These are phyloP conservation scores for Actinostola sp. DNA, from an alignment of 92 coral and sea anemone genomes.

Conservation along the genomic window DNA sequence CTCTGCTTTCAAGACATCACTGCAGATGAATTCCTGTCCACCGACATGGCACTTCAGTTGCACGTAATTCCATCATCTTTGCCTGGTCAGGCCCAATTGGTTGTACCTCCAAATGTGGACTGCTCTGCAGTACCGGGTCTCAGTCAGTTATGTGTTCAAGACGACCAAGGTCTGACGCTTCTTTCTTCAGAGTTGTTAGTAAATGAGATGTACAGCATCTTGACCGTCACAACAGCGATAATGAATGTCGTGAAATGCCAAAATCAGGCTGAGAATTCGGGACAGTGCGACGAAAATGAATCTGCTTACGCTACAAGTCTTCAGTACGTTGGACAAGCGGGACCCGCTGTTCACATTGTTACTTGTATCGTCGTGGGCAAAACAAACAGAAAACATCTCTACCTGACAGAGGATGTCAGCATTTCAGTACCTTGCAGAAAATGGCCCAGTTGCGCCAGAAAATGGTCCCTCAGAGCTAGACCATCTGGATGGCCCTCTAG, in stretches of 20 bases:
- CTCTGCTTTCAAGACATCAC: slow-evolving; percentile 52
- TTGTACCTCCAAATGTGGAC: slow-evolving; percentile 24
- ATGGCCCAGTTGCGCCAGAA: slow-evolving; percentile 66
- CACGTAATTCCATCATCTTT: slow-evolving; percentile 22
- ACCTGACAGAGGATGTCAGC: slow-evolving; percentile 63
- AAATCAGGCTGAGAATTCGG: slow-evolving; percentile 8
- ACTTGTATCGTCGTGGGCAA: slow-evolving; percentile 41
- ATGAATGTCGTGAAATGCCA: slow-evolving; percentile 36
- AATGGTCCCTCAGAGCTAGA: slow-evolving; percentile 49
- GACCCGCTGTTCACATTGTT: slow-evolving; percentile 61
- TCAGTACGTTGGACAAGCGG: slow-evolving; percentile 63
- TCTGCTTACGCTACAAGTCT: slow-evolving; percentile 19
- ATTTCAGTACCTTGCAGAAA: slow-evolving; percentile 55
- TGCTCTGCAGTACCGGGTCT: slow-evolving; percentile 38
- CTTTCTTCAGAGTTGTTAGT: slow-evolving; percentile 55
- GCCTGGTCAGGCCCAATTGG: slow-evolving; percentile 29
- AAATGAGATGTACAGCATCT: slow-evolving; percentile 41
- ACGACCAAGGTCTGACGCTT: slow-evolving; percentile 12
- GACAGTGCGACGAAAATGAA: neutral
- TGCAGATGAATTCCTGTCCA: slow-evolving; percentile 33
- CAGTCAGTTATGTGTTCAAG: slow-evolving; percentile 16
- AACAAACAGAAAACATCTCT: slow-evolving; percentile 29
- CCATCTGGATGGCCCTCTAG: slow-evolving; percentile 62
- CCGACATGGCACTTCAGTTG: slow-evolving; percentile 11
- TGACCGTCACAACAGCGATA: slow-evolving; percentile 45